These are phyloP conservation scores for Halictus ligatus DNA, from an alignment of 2,888 invertebrate genomes.

Conservation along the genomic window DNA sequence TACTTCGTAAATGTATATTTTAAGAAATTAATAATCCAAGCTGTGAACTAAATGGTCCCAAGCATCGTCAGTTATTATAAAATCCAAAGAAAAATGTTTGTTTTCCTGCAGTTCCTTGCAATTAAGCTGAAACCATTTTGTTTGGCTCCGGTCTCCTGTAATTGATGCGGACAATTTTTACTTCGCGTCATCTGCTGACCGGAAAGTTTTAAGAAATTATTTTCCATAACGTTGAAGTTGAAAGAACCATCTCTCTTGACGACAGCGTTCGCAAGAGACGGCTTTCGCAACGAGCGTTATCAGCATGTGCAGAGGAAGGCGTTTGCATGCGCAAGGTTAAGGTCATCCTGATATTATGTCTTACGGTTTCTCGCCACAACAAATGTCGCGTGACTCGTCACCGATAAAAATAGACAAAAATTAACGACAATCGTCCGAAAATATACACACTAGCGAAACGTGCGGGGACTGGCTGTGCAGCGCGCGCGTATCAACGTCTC, in stretches of 20 bases:
- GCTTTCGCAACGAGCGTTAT: not conserved
- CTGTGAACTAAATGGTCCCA: no score
- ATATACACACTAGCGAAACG: not conserved
- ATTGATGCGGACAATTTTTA: not conserved
- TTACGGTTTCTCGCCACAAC: conserved; percentile 36
- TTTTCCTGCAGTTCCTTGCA: no score
- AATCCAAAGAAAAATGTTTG: no score
- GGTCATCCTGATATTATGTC: conserved; percentile 21
- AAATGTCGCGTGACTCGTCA: conserved; percentile 25
- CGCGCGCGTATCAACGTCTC: conserved; percentile 32
- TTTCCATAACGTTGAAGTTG: not conserved
- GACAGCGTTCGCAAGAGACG: not conserved
- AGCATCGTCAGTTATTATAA: no score
- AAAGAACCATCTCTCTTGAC: not conserved
- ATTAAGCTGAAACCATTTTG: no score
- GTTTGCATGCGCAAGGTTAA: conserved; percentile 17
- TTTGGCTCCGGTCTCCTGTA: no score
- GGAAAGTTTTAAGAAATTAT: no score
- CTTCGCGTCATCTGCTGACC: not conserved
- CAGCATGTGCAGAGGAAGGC: not conserved
- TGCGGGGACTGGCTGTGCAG: not conserved
- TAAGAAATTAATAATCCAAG: no score
- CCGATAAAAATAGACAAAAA: conserved; percentile 63
- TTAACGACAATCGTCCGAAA: conserved; percentile 50
- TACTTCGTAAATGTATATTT: no score